These are phyloP conservation scores for Branchipolynoe longqiensis DNA, from an alignment of 2,888 invertebrate species.

Conservation along the genomic window DNA sequence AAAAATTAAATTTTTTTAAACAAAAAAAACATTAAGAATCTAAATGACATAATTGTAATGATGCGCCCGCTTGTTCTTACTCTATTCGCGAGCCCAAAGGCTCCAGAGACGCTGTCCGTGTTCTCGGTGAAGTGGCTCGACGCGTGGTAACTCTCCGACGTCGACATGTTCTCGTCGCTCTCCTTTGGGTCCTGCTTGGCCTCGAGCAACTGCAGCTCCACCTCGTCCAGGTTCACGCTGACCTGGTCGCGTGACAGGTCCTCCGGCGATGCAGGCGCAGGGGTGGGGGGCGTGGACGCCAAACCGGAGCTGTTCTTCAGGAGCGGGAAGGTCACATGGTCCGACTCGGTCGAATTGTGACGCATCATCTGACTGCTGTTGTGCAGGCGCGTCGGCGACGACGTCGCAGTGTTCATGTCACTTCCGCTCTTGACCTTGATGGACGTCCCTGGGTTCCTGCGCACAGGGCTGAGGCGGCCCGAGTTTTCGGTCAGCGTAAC, in stretches of 20 bases:
- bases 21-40: not conserved
- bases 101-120: constrained; percentile 78
- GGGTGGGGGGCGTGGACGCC: constrained; percentile 55
- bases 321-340: constrained; percentile 49
- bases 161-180: constrained; percentile 51
- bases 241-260: too few species aligned
- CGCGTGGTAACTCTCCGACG: constrained; percentile 74
- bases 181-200: too few species aligned
- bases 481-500: not conserved
- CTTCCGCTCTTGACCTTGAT: too few species aligned
- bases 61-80: too few species aligned
- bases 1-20: too few species aligned
- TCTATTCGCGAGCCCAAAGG: constrained; percentile 74
- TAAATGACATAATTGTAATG: too few species aligned
- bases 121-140: constrained; percentile 79
- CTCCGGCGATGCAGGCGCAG: too few species aligned
- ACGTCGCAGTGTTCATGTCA: too few species aligned
- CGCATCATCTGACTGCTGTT: not conserved
- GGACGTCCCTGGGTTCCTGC: too few species aligned
- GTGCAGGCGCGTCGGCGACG: not conserved
- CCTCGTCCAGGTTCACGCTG: too few species aligned
- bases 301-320: not conserved
- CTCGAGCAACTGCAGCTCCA: too few species aligned
- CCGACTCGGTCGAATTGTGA: constrained; percentile 59
- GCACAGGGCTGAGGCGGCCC: not conserved